Base-by-base conservation (phyloP, 2,113 vertebrate genomes). In the Silurus meridionalis region DNA sequence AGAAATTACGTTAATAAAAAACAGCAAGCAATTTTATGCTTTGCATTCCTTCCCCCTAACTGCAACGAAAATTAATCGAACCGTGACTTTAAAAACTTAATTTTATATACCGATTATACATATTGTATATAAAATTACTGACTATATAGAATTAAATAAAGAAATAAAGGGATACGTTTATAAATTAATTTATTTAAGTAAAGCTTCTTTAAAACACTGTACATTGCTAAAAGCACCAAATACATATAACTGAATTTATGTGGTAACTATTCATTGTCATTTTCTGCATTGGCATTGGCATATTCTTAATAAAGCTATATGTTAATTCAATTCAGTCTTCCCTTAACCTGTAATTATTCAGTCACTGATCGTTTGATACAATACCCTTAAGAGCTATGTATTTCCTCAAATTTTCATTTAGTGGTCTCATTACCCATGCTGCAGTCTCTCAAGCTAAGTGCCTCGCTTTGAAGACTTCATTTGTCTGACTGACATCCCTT, bases 391-490 rank as follows among this genome's bases (percentile, higher is more conserved):
- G 63, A 77, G 21, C 48, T 69, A 21, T 55, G 64, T 23, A 74
- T 86, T 37, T 80, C 37, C 21, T 25, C 23, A 10, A 37, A 10
- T 58, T 17, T 75, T 67, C 23, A 46, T 52, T 89, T 75, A 87
- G 75, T 28, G 25, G 53, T 46, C 55, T 53, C 61, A 48, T 80
- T 85, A 63, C 6, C 61, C n/a, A 28, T 0, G 17, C 55, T 25
- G 55, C 72, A 50, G 48, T 74, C 77, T 81, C 82, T 55, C 11
- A 53, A 63, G 50, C 79, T 72, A 60, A 82, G 48, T n/a, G 60
- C 85, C 82, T 60, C 71, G 52, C 87, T 79, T 46, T 78, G 61
- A 63, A 69, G 23, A 23, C 84, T 87, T 71, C 79, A 52, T 83
- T 67, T 83, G 57, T 83, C 21, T 57, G 66, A 48, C 58, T 89